A percentile compares a stretch with the other conserved stretches of the same genome.
phyloP scores from a whole-genome alignment of 2,113 vertebrate species.

The Motacilla tschutschensis region DNA sequence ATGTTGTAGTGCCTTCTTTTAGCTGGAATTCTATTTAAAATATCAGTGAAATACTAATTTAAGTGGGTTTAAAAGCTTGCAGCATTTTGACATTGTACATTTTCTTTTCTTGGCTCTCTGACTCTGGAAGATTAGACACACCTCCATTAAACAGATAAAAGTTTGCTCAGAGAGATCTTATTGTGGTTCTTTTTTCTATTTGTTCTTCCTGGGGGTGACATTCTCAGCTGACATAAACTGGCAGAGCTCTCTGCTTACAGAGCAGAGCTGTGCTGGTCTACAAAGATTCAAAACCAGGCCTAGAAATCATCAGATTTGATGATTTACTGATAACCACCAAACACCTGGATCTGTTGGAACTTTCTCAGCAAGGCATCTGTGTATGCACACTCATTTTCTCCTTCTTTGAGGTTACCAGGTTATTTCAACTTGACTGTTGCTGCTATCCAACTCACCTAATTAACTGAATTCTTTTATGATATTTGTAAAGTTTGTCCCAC shows the following conservation, averaged over 20 bases:
- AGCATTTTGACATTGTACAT: not conserved
- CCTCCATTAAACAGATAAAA: conserved; percentile 22
- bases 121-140: conserved; percentile 22
- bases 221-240: not conserved
- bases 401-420: not conserved
- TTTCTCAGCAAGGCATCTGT: not conserved
- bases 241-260: not conserved
- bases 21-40: conserved; percentile 8
- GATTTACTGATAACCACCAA: not conserved
- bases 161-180: not conserved
- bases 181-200: not conserved
- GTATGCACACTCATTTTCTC: not conserved
- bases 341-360: not conserved
- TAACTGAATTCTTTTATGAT: not conserved
- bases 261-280: not conserved
- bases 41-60: not conserved
- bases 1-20: not conserved
- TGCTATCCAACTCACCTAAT: not conserved
- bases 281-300: not conserved
- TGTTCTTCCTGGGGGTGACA: not conserved
- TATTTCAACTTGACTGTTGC: not conserved
- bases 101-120: conserved; percentile 2
- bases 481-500: not conserved
- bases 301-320: not conserved
- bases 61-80: conserved; percentile 4